A percentile compares a stretch with the other conserved stretches of the same genome.
These are phyloP conservation scores for Nesidiocoris tenuis DNA, from an alignment of 2,888 invertebrate species.

Conservation along the genomic window DNA sequence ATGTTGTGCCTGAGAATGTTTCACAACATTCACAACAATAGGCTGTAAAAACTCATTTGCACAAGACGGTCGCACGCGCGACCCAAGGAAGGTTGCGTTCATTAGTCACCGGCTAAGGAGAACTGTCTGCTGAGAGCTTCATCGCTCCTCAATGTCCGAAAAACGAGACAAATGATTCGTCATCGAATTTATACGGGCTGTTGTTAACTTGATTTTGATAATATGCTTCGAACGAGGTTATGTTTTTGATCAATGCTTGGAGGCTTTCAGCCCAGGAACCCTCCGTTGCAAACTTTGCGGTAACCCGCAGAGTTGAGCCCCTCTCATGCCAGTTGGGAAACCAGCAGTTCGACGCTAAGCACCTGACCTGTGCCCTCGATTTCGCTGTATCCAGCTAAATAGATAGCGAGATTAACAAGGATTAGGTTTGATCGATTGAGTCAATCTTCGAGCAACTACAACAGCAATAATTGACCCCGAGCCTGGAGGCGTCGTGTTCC, in stretches of 20 bases:
- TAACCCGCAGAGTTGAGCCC: too few species aligned
- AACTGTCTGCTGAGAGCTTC: too few species aligned
- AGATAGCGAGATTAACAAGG: conserved; percentile 24
- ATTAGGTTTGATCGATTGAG: conserved; percentile 31
- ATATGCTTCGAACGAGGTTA: too few species aligned
- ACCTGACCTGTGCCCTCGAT: background rate
- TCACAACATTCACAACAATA: background rate
- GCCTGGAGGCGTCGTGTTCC: background rate
- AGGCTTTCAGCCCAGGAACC: too few species aligned
- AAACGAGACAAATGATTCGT: too few species aligned
- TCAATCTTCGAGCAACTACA: conserved; percentile 19
- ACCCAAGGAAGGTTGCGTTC: background rate
- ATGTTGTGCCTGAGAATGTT: background rate
- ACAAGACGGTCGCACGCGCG: background rate
- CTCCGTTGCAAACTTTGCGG: too few species aligned
- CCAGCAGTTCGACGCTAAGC: too few species aligned
- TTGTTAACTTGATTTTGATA: too few species aligned
- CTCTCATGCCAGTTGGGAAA: too few species aligned
- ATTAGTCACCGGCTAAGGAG: background rate
- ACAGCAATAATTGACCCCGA: conserved; percentile 20
- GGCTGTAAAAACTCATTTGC: background rate
- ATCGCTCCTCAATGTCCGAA: too few species aligned
- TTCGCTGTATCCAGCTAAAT: conserved; percentile 7
- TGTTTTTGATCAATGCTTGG: too few species aligned
- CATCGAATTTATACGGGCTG: too few species aligned